phyloP scores from a whole-genome alignment of 2,113 vertebrate genomes.

The Xenopus tropicalis region DNA sequence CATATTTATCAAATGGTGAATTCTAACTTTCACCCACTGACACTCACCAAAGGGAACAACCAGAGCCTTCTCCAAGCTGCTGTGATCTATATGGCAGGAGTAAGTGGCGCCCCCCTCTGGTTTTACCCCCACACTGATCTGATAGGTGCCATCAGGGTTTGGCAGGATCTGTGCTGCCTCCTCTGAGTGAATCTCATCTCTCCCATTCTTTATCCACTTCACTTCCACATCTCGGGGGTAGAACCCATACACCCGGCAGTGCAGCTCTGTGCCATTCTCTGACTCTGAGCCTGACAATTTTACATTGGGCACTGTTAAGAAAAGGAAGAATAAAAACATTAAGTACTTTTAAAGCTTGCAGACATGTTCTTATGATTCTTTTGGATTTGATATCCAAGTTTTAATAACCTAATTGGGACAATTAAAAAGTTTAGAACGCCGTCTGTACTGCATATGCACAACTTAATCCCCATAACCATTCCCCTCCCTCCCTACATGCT shows the following conservation, averaged over 20 bases:
- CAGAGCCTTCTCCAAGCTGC: not conserved
- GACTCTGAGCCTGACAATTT: not conserved
- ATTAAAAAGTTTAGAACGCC: no score
- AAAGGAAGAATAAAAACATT: not conserved
- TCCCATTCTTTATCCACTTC: constrained; percentile 7
- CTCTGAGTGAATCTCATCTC: not conserved
- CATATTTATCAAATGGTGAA: no score
- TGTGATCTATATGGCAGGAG: constrained; percentile 14
- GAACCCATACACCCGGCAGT: constrained; percentile 16
- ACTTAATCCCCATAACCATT: no score
- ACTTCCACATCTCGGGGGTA: constrained; percentile 19
- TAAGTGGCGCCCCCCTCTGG: not conserved
- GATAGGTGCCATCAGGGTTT: constrained; percentile 5
- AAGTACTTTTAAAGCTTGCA: no score
- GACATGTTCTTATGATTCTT: no score
- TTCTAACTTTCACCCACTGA: no score
- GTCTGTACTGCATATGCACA: no score
- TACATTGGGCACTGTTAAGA: not conserved
- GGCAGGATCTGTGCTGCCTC: not conserved
- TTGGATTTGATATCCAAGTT: no score
- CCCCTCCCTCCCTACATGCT: no score
- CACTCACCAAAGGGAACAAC: not conserved
- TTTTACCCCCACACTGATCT: not conserved
- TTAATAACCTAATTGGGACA: no score
- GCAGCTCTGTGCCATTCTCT: not conserved